phyloP scores from a whole-genome alignment of 2,113 vertebrate species.

The Barnardius zonarius region DNA sequence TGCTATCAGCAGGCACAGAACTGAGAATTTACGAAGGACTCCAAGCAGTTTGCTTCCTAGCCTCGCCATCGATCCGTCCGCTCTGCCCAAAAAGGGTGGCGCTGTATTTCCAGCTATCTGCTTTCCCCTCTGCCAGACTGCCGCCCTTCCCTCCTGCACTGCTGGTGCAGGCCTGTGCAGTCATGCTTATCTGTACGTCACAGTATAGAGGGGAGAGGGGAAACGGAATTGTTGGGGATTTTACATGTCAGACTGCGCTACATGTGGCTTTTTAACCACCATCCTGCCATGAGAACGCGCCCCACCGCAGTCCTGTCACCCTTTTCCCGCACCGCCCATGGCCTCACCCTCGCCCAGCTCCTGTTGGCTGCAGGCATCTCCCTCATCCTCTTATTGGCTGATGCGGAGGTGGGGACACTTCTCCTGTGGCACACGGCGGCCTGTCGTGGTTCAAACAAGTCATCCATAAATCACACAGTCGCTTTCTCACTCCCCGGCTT shows the following conservation, averaged over 20 bases:
- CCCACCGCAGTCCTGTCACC: no score
- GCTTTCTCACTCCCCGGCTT: no score
- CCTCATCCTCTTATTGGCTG: neutral
- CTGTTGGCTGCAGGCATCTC: neutral
- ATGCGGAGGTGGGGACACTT: neutral
- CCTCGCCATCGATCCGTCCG: accelerated
- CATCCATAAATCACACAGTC: no score
- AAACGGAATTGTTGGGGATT: no score
- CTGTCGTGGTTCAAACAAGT: no score
- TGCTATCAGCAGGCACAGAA: neutral
- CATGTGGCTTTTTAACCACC: no score
- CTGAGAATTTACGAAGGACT: neutral
- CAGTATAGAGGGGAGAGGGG: accelerated
- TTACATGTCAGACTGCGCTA: accelerated
- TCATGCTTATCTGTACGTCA: neutral
- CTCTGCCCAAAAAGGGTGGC: accelerated
- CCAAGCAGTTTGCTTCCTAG: accelerated
- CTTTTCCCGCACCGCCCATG: accelerated
- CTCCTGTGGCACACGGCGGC: accelerated
- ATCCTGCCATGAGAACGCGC: accelerated
- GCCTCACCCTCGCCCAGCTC: no score
- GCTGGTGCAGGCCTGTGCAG: neutral
- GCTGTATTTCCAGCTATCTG: no score
- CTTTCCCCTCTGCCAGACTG: no score
- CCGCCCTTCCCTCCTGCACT: no score